These are phyloP conservation scores for Ruditapes philippinarum DNA, from an alignment of 1,140 invertebrate genomes.

Conservation along the genomic window DNA sequence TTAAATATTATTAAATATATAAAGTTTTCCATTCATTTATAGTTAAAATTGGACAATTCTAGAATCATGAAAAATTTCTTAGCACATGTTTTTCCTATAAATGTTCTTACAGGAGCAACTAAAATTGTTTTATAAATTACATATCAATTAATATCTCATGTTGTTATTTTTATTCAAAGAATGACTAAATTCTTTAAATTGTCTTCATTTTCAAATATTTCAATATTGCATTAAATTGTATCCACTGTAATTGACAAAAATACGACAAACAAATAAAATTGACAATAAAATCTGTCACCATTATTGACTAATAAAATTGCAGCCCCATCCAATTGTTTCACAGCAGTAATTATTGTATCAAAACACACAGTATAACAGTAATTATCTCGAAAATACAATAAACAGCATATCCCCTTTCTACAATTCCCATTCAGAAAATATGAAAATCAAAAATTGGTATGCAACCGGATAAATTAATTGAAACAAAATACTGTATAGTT, in stretches of 20 bases:
- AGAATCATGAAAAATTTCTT: no score
- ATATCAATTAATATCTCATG: no score
- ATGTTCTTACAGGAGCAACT: no score
- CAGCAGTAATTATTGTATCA: background rate
- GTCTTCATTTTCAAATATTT: no score
- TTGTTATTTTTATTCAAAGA: no score
- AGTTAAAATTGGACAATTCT: no score
- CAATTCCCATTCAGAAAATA: constrained; percentile 4
- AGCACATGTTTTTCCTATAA: no score
- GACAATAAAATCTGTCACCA: background rate
- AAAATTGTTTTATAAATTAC: no score
- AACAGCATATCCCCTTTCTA: background rate
- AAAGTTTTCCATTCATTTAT: no score
- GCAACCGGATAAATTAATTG: background rate
- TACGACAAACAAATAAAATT: background rate
- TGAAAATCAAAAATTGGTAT: constrained; percentile 2
- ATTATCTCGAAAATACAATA: constrained; percentile 11
- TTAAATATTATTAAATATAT: no score
- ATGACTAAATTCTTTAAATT: no score
- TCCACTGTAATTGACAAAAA: background rate
- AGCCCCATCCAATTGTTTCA: constrained; percentile 17
- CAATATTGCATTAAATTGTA: no score
- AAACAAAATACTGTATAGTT: background rate
- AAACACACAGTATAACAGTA: background rate
- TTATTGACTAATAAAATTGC: background rate